Base-by-base conservation (phyloP, 2,113 vertebrate species). In the Psittacula cyanocephala region DNA sequence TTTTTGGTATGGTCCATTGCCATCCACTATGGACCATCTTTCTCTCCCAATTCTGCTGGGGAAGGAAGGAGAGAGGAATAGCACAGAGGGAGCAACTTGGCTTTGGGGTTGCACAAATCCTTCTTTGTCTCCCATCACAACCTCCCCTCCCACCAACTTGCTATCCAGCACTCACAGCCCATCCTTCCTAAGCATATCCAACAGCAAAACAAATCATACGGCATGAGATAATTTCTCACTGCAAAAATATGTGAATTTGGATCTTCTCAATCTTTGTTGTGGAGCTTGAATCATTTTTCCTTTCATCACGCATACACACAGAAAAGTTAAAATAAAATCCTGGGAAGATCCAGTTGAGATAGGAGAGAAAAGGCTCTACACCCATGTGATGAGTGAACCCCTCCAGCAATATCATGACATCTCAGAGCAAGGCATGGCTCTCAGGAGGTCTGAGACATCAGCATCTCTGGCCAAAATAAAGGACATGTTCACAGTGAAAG, bases 241-340 rank as follows among this genome's bases (percentile, higher is more conserved):
- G 93, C 74, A 24, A 93, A 97, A 94, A 76, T 95, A 95, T 96
- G 93, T 88, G 91, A 81, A 90, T 96, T 96, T 97, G 96, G 95
- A 96, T 97, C 97, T 95, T 95, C 91, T 92, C 88, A 81, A 75
- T 83, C 89, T 95, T 91, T 94, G 79, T 95, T 96, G 91, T 96
- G 87, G 85, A 93, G 88, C 91, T 94, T 95, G 91, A 97, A 96
- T 93, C 91, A 95, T 92, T 96, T 95, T 92, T 97, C 79, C 85
- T 95, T 96, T 97, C 96, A 96, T 96, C 95, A 94, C 37, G 1
- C 68, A 75, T 39, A 37, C 35, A 92, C 17, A 60, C 65, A 76
- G 78, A 93, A 87, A 95, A 93, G 71, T 81, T 63, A 96, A 94
- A 96, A 91, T 91, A 75, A 94, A 96, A 69, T 89, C 87, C 89